phyloP scores from a whole-genome alignment of 2,888 invertebrate species.

The Drosophila lutescens region DNA sequence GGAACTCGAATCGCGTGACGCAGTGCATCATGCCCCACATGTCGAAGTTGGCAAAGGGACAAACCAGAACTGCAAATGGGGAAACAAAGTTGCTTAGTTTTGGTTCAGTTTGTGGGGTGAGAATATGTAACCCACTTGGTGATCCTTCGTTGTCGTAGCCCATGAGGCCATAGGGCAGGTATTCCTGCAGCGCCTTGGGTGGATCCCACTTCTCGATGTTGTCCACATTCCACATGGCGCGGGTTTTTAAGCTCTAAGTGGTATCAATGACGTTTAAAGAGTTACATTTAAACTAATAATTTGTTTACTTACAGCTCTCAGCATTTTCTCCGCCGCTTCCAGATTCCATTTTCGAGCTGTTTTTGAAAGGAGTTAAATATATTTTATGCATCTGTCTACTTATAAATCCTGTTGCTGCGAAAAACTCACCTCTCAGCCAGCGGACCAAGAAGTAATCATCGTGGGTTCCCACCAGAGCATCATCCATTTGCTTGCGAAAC shows the following conservation, averaged over 20 bases:
- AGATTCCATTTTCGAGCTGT: conserved; percentile 93
- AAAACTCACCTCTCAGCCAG: conserved; percentile 90
- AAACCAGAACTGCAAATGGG: conserved; percentile 88
- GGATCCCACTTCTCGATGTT: conserved; percentile 88
- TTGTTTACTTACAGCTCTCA: conserved; percentile 89
- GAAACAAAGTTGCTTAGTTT: neutral
- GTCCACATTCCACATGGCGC: conserved; percentile 89
- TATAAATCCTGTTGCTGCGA: neutral
- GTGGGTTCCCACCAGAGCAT: conserved; percentile 89
- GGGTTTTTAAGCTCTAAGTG: conserved; percentile 77
- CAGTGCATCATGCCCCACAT: conserved; percentile 92
- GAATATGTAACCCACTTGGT: conserved; percentile 84
- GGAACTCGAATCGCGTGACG: conserved; percentile 89
- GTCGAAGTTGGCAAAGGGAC: conserved; percentile 93
- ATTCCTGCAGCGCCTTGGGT: conserved; percentile 89
- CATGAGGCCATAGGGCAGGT: conserved; percentile 91
- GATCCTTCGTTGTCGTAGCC: conserved; percentile 94
- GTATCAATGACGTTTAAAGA: neutral
- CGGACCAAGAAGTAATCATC: conserved; percentile 91
- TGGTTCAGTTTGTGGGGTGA: accelerated
- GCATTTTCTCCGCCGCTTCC: conserved; percentile 95
- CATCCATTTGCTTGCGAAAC: conserved; percentile 90
- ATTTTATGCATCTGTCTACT: neutral
- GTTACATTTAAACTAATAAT: neutral
- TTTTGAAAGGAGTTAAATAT: neutral